These are phyloP conservation scores for Atta colombica DNA, from an alignment of 1,140 invertebrate genomes.

Conservation along the genomic window DNA sequence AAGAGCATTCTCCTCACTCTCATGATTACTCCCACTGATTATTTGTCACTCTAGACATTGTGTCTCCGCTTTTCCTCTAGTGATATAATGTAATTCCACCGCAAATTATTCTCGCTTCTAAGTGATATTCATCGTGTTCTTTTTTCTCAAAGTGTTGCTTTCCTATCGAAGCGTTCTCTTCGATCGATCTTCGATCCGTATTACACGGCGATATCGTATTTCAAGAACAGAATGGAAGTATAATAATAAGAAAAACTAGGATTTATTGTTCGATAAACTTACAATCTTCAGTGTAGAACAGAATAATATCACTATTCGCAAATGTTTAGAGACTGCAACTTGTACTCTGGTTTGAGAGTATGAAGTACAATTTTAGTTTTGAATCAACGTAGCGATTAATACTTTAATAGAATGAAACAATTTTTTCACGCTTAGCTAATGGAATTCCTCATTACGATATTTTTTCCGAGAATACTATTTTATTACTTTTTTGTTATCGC, in stretches of 20 bases:
- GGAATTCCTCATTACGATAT: slow-evolving; percentile 21
- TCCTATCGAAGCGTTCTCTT: not conserved
- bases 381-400: slow-evolving; percentile 9
- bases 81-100: slow-evolving; percentile 23
- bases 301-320: not conserved
- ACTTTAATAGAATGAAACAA: not conserved
- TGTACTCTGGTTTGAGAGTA: not conserved
- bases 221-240: slow-evolving; percentile 2
- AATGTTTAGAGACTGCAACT: not conserved
- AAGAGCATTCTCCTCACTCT: not conserved
- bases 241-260: not conserved
- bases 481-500: not conserved
- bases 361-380: not conserved
- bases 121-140: not conserved
- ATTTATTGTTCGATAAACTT: not conserved
- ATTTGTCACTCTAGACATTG: slow-evolving; percentile 17
- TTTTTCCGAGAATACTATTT: not conserved
- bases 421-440: not conserved
- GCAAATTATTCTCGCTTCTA: slow-evolving; percentile 18
- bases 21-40: not conserved
- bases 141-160: not conserved
- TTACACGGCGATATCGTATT: not conserved
- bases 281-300: slow-evolving; percentile 31
- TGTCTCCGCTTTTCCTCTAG: not conserved
- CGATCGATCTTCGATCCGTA: slow-evolving; percentile 27